These are phyloP conservation scores for Conger conger DNA, from an alignment of 2,113 vertebrate genomes.

Conservation along the genomic window DNA sequence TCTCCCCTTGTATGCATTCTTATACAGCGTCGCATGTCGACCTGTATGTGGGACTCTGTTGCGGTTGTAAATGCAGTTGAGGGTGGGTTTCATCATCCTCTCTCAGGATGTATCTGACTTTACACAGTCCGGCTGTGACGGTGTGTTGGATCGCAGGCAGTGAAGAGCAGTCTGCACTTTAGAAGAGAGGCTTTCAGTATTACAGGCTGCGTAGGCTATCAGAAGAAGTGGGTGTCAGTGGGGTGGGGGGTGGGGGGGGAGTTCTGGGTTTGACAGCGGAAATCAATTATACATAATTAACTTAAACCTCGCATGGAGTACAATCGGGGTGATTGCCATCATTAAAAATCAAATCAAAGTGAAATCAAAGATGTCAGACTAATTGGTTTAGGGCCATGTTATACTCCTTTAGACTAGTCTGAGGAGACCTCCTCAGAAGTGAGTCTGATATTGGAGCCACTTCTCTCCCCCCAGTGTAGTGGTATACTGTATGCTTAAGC, in stretches of 20 bases:
- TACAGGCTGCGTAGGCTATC: not conserved
- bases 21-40: not conserved
- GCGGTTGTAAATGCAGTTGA: not conserved
- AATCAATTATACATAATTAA: conserved; percentile 10
- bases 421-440: not conserved
- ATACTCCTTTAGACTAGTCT: not conserved
- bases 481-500: no score
- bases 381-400: not conserved
- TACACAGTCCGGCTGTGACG: conserved; percentile 2
- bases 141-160: not conserved
- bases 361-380: not conserved
- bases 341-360: not conserved
- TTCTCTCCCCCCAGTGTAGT: not conserved
- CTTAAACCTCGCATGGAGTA: not conserved
- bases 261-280: not conserved
- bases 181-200: not conserved
- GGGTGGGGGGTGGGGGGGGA: no score
- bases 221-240: no score
- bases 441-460: not conserved
- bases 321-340: not conserved
- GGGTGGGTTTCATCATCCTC: not conserved
- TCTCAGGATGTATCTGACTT: not conserved
- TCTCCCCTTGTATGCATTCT: not conserved
- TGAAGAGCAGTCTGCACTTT: not conserved
- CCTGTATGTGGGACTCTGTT: not conserved